Evolutionary conservation across 23 tunicate species (phyloP).

Genomic region (Trididemnum miniatum): DNA sequence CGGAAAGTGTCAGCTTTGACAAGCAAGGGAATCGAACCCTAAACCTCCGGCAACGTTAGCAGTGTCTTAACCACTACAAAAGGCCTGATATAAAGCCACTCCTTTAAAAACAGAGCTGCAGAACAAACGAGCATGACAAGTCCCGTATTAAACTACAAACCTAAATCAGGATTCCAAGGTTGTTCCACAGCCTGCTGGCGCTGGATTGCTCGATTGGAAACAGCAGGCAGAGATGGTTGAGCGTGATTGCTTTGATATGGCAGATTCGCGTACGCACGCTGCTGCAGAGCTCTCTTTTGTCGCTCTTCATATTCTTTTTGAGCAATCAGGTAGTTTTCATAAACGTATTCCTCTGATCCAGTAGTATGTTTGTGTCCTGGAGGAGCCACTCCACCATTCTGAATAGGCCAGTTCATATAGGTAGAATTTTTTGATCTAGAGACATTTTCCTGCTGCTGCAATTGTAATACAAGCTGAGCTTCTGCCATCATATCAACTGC

Average conservation of each 20-base stretch:
- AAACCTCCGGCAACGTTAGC: no score
- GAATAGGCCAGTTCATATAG: slow-evolving; percentile 2
- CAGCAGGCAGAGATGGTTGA: background rate
- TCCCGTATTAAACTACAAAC: no score
- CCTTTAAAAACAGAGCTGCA: no score
- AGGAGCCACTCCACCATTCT: background rate
- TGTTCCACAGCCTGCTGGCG: slow-evolving; percentile 5
- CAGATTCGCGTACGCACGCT: background rate
- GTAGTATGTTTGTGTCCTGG: background rate
- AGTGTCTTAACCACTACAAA: no score
- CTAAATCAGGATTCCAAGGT: background rate
- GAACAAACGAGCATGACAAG: no score
- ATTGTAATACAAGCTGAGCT: background rate
- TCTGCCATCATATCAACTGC: background rate
- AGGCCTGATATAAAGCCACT: no score
- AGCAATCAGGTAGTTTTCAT: background rate
- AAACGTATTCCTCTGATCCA: background rate
- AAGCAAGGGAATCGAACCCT: no score
- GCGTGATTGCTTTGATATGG: no score
- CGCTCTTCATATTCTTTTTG: background rate
- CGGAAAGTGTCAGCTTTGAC: no score
- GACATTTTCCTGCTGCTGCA: background rate
- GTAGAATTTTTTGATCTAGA: background rate
- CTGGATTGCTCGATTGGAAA: background rate
- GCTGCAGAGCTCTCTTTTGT: background rate